Base-by-base conservation (phyloP, 1,140 invertebrate genomes). In the Cephus cinctus region DNA sequence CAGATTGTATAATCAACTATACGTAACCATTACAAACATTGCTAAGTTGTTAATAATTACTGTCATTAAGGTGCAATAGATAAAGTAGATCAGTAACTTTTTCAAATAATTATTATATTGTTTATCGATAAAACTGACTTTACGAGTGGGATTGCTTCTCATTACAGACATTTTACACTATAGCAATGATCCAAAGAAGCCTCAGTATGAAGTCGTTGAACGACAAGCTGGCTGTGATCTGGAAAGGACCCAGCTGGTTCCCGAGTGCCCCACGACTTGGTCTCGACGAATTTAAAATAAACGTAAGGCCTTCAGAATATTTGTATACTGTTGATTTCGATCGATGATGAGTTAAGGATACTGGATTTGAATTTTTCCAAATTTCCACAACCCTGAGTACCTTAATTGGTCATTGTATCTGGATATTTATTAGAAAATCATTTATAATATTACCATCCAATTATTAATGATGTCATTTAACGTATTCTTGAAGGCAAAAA, bases 221-320 rank as follows among this genome's bases (percentile, higher is more conserved):
- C 38, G 64, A 94, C 56, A 89, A 86, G 62, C 54, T 94, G 1
- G 81, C 80, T 1, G 84, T 85, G 0, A 57, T 92, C 2, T 84
- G 90, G 63, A 92, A 89, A 73, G 92, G 93, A 4, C 93, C 93
- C 1, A 92, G 91, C 56, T 96, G 93, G 92, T 74, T 82, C 38
- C 90, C 91, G 2, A 91, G 90, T 2, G 82, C 80, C 41, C 87
- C 90, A 0, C 79, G 92, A 61, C 80, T 90, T 1, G 92, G 92
- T n/a, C 72, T 85, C 14, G 83, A 86, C 18, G 79, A 85, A 56
- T 82, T 86, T 59, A 89, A 93, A 76, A 77, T 89, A 30, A 83
- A 90, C 58, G 90, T 92, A 80, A 82, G 80, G 25, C 2, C 11
- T 44, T 22, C 4, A 15, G 30, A 20, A 31, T 11, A 43, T 35